Evolutionary conservation across 2,113 vertebrate genomes (phyloP).

Genomic region (Galbula dea): DNA sequence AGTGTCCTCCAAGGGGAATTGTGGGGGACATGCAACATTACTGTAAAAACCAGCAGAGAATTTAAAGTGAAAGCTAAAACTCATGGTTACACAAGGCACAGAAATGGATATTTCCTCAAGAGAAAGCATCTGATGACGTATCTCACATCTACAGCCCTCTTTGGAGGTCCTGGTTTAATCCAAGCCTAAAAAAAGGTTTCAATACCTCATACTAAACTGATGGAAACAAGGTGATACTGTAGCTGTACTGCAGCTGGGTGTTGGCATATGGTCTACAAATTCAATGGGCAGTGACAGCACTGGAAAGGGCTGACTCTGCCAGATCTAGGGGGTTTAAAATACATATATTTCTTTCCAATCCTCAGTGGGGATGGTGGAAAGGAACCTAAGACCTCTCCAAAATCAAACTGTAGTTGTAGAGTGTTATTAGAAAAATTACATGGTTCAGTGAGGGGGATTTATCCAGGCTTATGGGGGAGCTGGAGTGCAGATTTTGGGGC

Average conservation of each 20-base stretch:
- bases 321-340: background rate
- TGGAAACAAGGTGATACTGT: background rate
- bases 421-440: background rate
- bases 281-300: accelerated
- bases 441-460: background rate
- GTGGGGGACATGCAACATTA: accelerated
- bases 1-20: background rate
- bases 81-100: background rate
- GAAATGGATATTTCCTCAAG: background rate
- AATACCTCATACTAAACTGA: background rate
- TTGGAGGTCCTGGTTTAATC: background rate
- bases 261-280: background rate
- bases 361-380: background rate
- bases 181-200: background rate
- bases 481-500: background rate
- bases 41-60: background rate
- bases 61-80: background rate
- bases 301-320: background rate
- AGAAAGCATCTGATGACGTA: background rate
- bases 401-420: background rate
- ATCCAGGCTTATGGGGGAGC: background rate
- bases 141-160: background rate
- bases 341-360: background rate
- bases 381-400: background rate
- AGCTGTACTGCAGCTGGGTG: background rate